Evolutionary conservation across 2,888 invertebrate genomes (phyloP).

Genomic region (Drosophila atripex): DNA sequence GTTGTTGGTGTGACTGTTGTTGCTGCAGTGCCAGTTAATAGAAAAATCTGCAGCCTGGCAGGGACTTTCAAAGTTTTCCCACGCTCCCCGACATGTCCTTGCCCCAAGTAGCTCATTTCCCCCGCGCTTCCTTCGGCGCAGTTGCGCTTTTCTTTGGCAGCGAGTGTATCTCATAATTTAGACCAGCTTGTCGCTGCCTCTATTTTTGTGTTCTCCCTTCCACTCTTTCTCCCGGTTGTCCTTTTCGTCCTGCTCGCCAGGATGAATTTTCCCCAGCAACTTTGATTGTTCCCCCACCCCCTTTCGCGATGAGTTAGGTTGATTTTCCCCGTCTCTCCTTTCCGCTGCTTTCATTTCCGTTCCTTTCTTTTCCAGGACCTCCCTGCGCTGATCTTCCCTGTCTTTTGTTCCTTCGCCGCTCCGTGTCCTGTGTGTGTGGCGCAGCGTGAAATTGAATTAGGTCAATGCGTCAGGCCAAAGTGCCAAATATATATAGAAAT

Average conservation of each 20-base stretch:
- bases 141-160: constrained; percentile 40
- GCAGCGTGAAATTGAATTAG: constrained; percentile 75
- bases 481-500: constrained; percentile 63
- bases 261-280: constrained; percentile 6
- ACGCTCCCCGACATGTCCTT: neutral
- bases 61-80: constrained; percentile 63
- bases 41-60: constrained; percentile 71
- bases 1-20: constrained; percentile 24
- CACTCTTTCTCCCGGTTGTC: neutral
- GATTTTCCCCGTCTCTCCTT: constrained; percentile 50
- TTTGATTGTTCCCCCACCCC: constrained; percentile 21
- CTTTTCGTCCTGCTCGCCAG: neutral
- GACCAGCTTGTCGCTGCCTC: constrained; percentile 51
- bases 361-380: no score
- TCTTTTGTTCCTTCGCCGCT: constrained; percentile 7
- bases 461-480: constrained; percentile 71
- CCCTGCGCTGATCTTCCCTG: constrained; percentile 6
- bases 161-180: constrained; percentile 69
- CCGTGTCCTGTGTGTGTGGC: constrained; percentile 50
- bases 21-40: constrained; percentile 64
- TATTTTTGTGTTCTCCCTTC: neutral
- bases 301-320: constrained; percentile 69
- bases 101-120: neutral
- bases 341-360: no score
- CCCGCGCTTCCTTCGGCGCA: neutral